Conservation (phyloP, 2,797 vertebrate genomes). For the Lindbergichthys nudifrons region DNA sequence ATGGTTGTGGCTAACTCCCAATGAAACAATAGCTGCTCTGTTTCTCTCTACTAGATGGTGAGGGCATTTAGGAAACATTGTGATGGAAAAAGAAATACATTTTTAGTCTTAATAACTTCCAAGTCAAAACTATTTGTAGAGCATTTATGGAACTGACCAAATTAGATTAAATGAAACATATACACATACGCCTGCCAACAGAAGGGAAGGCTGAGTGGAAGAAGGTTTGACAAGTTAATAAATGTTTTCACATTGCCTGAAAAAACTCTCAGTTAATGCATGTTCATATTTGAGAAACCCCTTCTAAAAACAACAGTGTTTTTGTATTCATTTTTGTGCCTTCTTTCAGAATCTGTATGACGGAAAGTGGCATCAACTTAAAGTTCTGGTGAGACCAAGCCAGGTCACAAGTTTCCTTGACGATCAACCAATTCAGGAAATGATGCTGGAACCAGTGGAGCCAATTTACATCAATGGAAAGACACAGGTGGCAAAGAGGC, state of each 20-base stretch:
- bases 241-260: slow-evolving; percentile 17
- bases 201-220: slow-evolving; percentile 9
- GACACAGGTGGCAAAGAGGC: slow-evolving; percentile 84
- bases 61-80: slow-evolving; percentile 4
- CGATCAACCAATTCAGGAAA: slow-evolving; percentile 72
- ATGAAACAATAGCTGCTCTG: slow-evolving; percentile 59
- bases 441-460: slow-evolving; percentile 70
- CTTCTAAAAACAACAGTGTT: not conserved
- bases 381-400: slow-evolving; percentile 79
- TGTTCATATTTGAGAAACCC: slow-evolving; percentile 9
- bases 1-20: slow-evolving; percentile 9
- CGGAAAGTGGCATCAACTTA: slow-evolving; percentile 88
- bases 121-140: slow-evolving; percentile 26
- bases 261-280: not conserved
- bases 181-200: slow-evolving; percentile 4
- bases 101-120: slow-evolving; percentile 20
- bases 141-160: slow-evolving; percentile 26
- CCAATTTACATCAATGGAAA: slow-evolving; percentile 88
- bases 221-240: slow-evolving; percentile 44
- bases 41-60: slow-evolving; percentile 15
- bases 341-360: slow-evolving; percentile 82
- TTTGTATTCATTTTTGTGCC: not conserved
- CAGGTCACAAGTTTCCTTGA: slow-evolving; percentile 81
- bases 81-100: slow-evolving; percentile 47
- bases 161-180: slow-evolving; percentile 32